phyloP scores from a whole-genome alignment of 2,113 vertebrate species.

The Oryzias curvinotus region DNA sequence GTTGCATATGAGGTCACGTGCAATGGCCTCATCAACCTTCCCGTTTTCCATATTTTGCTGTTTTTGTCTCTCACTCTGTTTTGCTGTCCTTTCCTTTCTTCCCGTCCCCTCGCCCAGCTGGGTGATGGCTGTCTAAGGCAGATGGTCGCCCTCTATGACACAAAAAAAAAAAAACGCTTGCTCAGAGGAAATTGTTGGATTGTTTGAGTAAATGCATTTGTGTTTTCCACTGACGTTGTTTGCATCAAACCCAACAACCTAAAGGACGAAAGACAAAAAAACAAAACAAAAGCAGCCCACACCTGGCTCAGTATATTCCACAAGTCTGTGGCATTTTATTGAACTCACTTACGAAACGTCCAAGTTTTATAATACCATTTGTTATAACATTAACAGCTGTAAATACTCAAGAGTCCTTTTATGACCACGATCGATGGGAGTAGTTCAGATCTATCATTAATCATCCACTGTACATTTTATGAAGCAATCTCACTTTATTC shows the following conservation, averaged over 20 bases:
- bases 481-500: constrained; percentile 78
- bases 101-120: not conserved
- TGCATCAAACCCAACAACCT: constrained; percentile 3
- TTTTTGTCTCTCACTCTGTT: not conserved
- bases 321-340: constrained; percentile 42
- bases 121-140: not conserved
- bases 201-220: not conserved
- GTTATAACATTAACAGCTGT: constrained; percentile 71
- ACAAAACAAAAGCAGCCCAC: constrained; percentile 17
- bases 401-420: constrained; percentile 70
- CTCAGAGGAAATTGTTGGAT: not conserved
- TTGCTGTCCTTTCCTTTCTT: not conserved
- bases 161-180: not conserved
- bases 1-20: too few relatives aligned
- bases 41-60: not conserved
- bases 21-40: not conserved
- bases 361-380: constrained; percentile 68
- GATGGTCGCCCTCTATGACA: not conserved
- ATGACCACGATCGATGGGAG: constrained; percentile 58
- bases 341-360: constrained; percentile 43
- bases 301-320: constrained; percentile 33
- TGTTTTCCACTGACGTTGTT: constrained; percentile 2
- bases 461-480: constrained; percentile 69
- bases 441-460: constrained; percentile 61
- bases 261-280: constrained; percentile 8